phyloP scores from a whole-genome alignment of 1,140 invertebrate genomes.

The Eriosoma lanigerum region DNA sequence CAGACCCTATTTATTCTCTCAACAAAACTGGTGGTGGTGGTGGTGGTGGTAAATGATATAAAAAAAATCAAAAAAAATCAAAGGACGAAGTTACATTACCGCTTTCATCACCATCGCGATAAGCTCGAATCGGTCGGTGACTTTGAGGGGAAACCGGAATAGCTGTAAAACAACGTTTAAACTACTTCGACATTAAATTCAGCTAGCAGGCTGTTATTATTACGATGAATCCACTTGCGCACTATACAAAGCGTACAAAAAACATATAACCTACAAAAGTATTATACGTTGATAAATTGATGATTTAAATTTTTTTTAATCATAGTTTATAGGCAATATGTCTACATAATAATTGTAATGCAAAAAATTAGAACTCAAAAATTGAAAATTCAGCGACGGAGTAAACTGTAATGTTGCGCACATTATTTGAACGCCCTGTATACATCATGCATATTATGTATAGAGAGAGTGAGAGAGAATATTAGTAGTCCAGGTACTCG shows the following conservation, averaged over 20 bases:
- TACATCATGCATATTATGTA: too few species aligned
- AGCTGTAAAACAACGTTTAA: constrained; percentile 40
- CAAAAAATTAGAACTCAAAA: too few species aligned
- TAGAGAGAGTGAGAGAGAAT: too few species aligned
- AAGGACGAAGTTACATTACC: neutral
- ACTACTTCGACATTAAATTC: constrained; percentile 17
- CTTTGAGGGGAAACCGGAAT: neutral
- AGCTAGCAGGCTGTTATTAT: neutral
- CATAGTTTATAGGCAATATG: too few species aligned
- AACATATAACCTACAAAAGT: neutral
- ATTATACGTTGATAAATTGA: neutral
- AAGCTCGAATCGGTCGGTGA: neutral
- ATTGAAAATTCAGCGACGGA: too few species aligned
- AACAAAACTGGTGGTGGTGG: too few species aligned
- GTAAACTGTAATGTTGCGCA: too few species aligned
- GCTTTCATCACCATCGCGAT: neutral
- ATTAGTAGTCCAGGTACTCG: too few species aligned
- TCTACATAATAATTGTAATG: too few species aligned
- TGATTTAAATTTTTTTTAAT: too few species aligned
- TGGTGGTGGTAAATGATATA: constrained; percentile 2
- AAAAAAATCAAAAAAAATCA: neutral
- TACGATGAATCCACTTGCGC: neutral
- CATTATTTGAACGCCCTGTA: too few species aligned
- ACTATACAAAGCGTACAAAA: neutral
- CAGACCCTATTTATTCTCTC: neutral